Evolutionary conservation across 2,113 vertebrate species (phyloP).

Genomic region (Thryonomys swinderianus): DNA sequence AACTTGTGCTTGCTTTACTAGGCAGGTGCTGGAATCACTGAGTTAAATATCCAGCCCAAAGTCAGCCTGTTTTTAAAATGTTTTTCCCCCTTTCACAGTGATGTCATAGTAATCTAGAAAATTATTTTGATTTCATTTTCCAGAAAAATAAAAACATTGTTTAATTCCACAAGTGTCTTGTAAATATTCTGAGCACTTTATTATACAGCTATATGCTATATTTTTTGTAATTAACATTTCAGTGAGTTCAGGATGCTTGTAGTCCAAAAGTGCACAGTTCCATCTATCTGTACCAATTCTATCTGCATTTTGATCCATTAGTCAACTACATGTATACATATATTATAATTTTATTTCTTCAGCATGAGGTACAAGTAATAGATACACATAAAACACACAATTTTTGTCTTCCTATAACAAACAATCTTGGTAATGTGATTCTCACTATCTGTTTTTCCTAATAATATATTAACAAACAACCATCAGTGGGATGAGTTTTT

Average conservation of each 20-base stretch:
- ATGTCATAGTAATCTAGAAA: background rate
- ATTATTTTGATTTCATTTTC: conserved; percentile 26
- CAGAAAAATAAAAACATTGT: background rate
- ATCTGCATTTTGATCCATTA: background rate
- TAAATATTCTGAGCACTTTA: background rate
- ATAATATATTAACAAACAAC: background rate
- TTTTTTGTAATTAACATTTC: background rate
- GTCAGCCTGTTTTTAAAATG: background rate
- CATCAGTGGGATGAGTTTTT: background rate
- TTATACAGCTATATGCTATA: background rate
- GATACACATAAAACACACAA: background rate
- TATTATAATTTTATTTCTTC: background rate
- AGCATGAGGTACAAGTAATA: background rate
- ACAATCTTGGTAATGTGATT: background rate
- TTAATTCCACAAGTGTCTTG: background rate
- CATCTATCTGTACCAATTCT: background rate
- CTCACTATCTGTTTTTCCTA: background rate
- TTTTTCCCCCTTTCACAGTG: background rate
- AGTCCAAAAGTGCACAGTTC: background rate
- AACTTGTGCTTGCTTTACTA: too few species aligned
- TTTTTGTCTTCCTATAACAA: background rate
- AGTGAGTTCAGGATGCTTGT: background rate
- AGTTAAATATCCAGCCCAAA: too few species aligned
- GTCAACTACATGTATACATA: background rate
- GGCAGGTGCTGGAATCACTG: too few species aligned